Percentiles rank a stretch among this genome's conserved stretches.
These are phyloP conservation scores for Rhagium mordax DNA, from an alignment of 2,888 invertebrate species.

Conservation along the genomic window DNA sequence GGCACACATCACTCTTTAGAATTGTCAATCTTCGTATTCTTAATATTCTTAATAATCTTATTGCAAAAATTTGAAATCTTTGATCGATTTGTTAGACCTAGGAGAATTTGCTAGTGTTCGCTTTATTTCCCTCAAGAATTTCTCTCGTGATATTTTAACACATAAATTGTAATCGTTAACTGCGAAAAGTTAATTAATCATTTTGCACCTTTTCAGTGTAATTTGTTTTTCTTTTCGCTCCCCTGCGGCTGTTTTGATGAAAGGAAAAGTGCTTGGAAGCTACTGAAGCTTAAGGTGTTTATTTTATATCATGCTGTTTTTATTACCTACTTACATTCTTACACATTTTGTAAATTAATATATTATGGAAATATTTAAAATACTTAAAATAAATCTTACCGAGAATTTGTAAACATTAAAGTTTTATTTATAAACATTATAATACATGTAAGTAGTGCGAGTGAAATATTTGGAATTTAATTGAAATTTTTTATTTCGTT, in stretches of 20 bases:
- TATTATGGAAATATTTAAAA: neutral
- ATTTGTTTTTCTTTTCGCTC: constrained; percentile 46
- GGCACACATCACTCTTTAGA: too few relatives aligned
- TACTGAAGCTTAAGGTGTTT: constrained; percentile 43
- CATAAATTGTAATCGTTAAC: constrained; percentile 47
- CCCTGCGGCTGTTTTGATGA: constrained; percentile 40
- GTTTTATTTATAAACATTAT: too few relatives aligned
- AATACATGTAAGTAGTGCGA: too few relatives aligned
- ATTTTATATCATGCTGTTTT: constrained; percentile 37
- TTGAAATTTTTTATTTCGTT: too few relatives aligned
- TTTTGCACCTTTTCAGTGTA: constrained; percentile 49
- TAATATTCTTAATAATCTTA: too few relatives aligned
- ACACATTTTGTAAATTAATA: constrained; percentile 11
- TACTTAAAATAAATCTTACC: too few relatives aligned
- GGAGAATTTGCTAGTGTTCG: constrained; percentile 7
- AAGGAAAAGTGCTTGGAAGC: constrained; percentile 42
- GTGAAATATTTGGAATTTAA: too few relatives aligned
- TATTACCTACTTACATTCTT: constrained; percentile 24
- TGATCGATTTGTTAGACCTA: neutral
- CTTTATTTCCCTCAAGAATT: constrained; percentile 23
- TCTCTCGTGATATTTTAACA: constrained; percentile 29
- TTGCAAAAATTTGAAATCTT: too few relatives aligned
- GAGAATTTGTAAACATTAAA: neutral
- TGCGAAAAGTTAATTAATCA: constrained; percentile 52
- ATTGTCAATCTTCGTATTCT: too few relatives aligned